Conservation (phyloP, 2,797 vertebrate genomes). For the Nannoperca obscura region DNA sequence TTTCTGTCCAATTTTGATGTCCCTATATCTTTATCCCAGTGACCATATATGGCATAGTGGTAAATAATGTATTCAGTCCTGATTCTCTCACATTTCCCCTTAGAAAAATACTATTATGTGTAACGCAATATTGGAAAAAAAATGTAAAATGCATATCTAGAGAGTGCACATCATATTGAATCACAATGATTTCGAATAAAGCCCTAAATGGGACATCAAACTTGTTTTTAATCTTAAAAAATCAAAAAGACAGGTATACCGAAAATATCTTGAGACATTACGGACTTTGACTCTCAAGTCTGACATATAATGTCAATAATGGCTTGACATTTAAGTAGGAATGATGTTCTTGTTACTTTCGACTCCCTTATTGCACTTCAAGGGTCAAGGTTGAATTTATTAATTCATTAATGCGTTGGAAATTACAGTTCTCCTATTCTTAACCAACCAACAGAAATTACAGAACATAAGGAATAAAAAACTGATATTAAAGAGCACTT, state of each 20-base stretch:
- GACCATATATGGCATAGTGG: constrained; percentile 54
- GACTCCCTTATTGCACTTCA: neutral
- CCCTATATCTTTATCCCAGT: constrained; percentile 55
- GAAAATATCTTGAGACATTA: neutral
- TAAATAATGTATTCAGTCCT: constrained; percentile 38
- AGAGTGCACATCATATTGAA: neutral
- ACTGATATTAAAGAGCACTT: neutral
- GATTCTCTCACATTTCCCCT: neutral
- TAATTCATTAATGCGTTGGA: neutral
- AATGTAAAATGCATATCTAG: constrained; percentile 5
- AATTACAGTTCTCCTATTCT: neutral
- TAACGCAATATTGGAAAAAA: neutral
- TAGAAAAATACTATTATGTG: constrained; percentile 6
- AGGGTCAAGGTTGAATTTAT: neutral
- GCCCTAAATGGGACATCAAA: neutral
- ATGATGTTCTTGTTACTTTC: constrained; percentile 21
- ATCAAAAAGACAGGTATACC: neutral
- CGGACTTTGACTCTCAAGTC: neutral
- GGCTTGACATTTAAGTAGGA: neutral
- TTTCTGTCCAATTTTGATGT: constrained; percentile 67
- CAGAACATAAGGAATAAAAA: neutral
- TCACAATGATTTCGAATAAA: neutral
- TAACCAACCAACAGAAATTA: neutral
- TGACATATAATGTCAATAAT: neutral
- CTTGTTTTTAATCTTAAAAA: neutral